Evolutionary conservation across 2,113 vertebrate species (phyloP).

Genomic region (Riparia riparia): DNA sequence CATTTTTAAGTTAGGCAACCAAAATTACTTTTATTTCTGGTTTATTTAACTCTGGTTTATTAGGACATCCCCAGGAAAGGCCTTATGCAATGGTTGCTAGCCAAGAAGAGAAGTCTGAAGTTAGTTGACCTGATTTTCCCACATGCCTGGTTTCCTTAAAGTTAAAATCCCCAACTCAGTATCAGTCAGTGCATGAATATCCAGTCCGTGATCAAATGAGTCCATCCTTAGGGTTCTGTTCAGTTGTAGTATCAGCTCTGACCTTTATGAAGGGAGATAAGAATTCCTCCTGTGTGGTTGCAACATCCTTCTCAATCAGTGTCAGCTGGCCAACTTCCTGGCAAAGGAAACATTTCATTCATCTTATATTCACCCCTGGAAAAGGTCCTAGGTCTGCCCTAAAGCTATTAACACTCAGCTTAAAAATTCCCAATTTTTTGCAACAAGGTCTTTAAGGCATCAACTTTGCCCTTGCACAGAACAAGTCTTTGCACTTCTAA

Average conservation of each 20-base stretch:
- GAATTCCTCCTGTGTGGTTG: fast-evolving
- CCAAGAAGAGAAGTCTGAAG: neutral
- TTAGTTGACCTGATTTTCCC: neutral
- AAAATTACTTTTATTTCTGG: neutral
- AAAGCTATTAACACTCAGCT: neutral
- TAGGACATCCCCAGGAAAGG: neutral
- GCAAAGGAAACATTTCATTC: neutral
- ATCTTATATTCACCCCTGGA: neutral
- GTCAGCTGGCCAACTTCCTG: neutral
- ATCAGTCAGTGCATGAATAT: neutral
- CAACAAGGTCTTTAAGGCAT: neutral
- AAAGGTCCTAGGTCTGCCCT: neutral
- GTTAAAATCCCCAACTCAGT: neutral
- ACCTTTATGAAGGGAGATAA: neutral
- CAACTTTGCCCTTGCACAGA: neutral
- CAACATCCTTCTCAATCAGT: neutral
- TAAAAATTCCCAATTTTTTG: neutral
- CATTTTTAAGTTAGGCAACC: neutral
- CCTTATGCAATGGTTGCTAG: fast-evolving
- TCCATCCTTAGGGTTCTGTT: neutral
- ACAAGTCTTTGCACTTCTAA: neutral
- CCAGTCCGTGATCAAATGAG: neutral
- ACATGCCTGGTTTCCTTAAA: fast-evolving
- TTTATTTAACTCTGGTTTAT: neutral
- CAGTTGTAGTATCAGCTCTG: neutral